Conservation (phyloP, 2,113 vertebrate species). For the Pelobates fuscus region DNA sequence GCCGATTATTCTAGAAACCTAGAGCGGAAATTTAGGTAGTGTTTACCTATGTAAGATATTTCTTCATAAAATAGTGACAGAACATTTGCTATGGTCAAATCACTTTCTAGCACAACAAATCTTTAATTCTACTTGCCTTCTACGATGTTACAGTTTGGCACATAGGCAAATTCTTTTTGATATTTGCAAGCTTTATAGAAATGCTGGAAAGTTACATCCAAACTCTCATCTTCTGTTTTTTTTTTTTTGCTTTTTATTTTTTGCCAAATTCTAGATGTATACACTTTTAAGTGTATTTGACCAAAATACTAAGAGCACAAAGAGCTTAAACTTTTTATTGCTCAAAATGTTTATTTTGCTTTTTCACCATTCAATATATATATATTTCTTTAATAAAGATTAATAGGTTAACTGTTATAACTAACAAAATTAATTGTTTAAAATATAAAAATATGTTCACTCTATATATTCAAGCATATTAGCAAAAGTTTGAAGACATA, state of each 20-base stretch:
- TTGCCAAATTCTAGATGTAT: conserved; percentile 70
- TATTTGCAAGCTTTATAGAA: conserved; percentile 59
- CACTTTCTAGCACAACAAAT: background rate
- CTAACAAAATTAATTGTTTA: background rate
- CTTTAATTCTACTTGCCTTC: conserved; percentile 15
- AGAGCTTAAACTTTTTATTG: conserved; percentile 63
- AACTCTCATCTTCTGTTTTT: no score
- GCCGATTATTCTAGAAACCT: background rate
- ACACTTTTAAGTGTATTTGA: conserved; percentile 60
- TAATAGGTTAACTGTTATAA: conserved; percentile 6
- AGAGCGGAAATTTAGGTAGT: conserved; percentile 19
- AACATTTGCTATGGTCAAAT: background rate
- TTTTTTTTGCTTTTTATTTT: conserved; percentile 57
- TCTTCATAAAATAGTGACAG: background rate
- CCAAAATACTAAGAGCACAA: conserved; percentile 70
- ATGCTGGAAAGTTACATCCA: conserved; percentile 45
- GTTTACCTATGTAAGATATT: conserved; percentile 3
- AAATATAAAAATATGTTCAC: background rate
- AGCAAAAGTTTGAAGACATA: background rate
- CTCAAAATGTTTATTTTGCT: conserved; percentile 58
- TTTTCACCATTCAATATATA: conserved; percentile 61
- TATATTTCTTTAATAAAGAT: conserved; percentile 58
- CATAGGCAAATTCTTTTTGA: conserved; percentile 54
- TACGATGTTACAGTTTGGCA: background rate
- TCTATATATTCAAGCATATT: background rate